Conservation (phyloP, 1,140 invertebrate genomes). For the Anastrepha obliqua region DNA sequence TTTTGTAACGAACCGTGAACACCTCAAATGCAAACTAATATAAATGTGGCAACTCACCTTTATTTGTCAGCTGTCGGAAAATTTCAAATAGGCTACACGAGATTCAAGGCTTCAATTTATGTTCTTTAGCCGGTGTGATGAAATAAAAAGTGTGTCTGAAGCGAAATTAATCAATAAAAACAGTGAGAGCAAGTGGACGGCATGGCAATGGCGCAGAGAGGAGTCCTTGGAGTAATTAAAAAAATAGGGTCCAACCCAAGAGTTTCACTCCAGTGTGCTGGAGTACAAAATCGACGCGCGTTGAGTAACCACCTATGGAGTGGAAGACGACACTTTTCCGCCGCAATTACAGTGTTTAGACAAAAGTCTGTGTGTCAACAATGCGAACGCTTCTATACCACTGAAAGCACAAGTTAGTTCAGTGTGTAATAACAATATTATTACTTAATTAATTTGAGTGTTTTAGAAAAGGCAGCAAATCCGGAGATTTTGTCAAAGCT, state of each 20-base stretch:
- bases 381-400: neutral
- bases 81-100: constrained; percentile 24
- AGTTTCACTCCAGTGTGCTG: neutral
- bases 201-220: constrained; percentile 27
- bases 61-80: constrained; percentile 22
- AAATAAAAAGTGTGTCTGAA: neutral
- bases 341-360: neutral
- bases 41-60: too few relatives aligned
- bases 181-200: neutral
- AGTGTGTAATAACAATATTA: neutral
- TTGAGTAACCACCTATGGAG: constrained; percentile 48
- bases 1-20: too few relatives aligned
- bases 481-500: constrained; percentile 67
- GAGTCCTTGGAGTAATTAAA: constrained; percentile 15
- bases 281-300: constrained; percentile 1
- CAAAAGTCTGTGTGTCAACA: neutral
- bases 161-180: neutral
- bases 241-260: neutral
- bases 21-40: too few relatives aligned
- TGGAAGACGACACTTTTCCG: neutral
- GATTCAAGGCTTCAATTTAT: constrained; percentile 32
- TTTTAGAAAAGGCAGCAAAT: constrained; percentile 54
- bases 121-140: neutral
- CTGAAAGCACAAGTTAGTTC: constrained; percentile 29
- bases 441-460: neutral